These are phyloP conservation scores for Orycteropus afer DNA, from an alignment of 2,113 vertebrate genomes.

Conservation along the genomic window DNA sequence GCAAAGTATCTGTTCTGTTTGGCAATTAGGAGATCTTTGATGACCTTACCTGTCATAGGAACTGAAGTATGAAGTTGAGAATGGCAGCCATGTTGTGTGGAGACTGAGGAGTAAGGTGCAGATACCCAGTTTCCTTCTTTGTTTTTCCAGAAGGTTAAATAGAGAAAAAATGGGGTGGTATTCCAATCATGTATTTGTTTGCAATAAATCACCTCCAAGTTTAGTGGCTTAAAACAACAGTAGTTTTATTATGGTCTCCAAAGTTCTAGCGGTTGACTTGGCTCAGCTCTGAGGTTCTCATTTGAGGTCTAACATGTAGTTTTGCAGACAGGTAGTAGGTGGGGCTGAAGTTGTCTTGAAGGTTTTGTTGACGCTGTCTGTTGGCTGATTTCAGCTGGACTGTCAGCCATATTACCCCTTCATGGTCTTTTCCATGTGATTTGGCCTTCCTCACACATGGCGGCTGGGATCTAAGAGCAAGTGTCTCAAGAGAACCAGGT, in stretches of 20 bases:
- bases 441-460: not conserved
- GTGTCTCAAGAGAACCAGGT: not conserved
- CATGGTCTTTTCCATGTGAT: not conserved
- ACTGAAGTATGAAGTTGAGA: not conserved
- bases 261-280: not conserved
- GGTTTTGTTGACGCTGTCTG: not conserved
- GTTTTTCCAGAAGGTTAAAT: not conserved
- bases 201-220: too few species aligned
- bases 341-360: not conserved
- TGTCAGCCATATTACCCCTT: not conserved
- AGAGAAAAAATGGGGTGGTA: not conserved
- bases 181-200: not conserved
- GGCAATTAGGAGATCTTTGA: not conserved
- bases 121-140: not conserved
- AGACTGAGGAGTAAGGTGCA: not conserved
- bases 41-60: not conserved
- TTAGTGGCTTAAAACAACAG: too few species aligned
- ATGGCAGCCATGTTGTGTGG: not conserved
- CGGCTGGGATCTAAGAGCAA: conserved; percentile 16
- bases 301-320: not conserved
- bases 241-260: not conserved
- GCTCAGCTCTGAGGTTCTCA: not conserved
- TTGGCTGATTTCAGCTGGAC: not conserved
- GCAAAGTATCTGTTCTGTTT: not conserved
- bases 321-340: not conserved